Evolutionary conservation across 2,797 vertebrate genomes (phyloP).

Genomic region (Neosilurus mollespiculum): DNA sequence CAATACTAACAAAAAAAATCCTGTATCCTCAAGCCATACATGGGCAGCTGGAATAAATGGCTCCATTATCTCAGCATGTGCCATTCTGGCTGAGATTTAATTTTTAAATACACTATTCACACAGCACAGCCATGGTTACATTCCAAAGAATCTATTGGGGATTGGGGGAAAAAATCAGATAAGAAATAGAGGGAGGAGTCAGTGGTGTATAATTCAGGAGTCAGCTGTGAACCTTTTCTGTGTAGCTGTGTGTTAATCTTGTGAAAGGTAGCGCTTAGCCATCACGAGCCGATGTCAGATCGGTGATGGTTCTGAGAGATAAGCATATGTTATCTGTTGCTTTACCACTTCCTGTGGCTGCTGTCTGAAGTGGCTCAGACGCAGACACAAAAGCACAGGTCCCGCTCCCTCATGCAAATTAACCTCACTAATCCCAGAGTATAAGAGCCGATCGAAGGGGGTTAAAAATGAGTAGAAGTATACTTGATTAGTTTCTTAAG

Average conservation of each 20-base stretch:
- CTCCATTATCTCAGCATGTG: conserved; percentile 75
- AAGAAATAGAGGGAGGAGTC: conserved; percentile 31
- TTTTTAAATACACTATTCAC: conserved; percentile 72
- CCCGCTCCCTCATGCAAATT: conserved; percentile 58
- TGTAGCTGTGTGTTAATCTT: conserved; percentile 52
- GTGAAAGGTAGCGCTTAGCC: conserved; percentile 51
- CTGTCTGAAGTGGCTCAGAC: conserved; percentile 55
- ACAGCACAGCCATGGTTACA: conserved; percentile 60
- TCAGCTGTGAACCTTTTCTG: conserved; percentile 35
- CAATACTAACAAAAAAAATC: conserved; percentile 72
- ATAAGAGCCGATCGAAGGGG: conserved; percentile 60
- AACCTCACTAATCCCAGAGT: conserved; percentile 51
- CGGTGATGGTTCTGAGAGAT: conserved; percentile 57
- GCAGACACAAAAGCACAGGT: conserved; percentile 58
- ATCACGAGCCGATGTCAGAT: conserved; percentile 54
- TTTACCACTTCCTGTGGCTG: conserved; percentile 54
- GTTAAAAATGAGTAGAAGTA: conserved; percentile 34
- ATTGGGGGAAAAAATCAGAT: conserved; percentile 31
- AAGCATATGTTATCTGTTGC: conserved; percentile 58
- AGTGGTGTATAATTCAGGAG: conserved; percentile 37
- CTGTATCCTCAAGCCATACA: conserved; percentile 64
- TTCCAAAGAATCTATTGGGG: conserved; percentile 51
- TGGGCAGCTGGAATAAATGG: conserved; percentile 68
- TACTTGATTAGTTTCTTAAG: conserved; percentile 50
- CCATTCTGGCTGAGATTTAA: conserved; percentile 61